Percentiles rank a stretch among this genome's conserved stretches.
These are phyloP conservation scores for Varanus salvator DNA, from an alignment of 2,113 vertebrate species.

Conservation along the genomic window DNA sequence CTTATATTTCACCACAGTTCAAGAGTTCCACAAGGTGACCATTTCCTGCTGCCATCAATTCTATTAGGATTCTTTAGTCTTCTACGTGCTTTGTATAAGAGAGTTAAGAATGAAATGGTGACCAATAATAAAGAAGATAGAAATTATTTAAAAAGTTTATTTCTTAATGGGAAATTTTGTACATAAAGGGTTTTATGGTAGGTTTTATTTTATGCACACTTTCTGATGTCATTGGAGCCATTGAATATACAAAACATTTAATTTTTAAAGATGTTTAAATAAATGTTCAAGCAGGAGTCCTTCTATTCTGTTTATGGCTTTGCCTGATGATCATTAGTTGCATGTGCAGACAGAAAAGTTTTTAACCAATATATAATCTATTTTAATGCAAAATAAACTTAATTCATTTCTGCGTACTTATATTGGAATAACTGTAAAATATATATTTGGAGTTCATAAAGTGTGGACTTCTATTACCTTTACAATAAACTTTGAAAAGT, in stretches of 20 bases:
- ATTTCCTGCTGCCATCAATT: too few species aligned
- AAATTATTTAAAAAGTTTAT: too few species aligned
- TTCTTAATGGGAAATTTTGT: too few species aligned
- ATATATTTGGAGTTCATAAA: not conserved
- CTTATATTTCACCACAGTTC: too few species aligned
- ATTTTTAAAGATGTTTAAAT: not conserved
- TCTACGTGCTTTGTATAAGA: too few species aligned
- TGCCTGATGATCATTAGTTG: not conserved
- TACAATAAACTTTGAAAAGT: not conserved
- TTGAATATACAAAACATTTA: too few species aligned
- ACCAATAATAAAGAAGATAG: too few species aligned
- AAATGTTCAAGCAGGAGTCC: not conserved
- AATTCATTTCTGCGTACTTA: not conserved
- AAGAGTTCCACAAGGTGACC: too few species aligned
- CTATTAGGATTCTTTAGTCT: too few species aligned
- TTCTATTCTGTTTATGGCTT: not conserved
- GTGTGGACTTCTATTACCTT: not conserved
- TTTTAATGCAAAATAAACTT: constrained; percentile 25
- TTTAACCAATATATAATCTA: constrained; percentile 26
- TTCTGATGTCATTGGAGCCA: not conserved
- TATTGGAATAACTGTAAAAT: not conserved
- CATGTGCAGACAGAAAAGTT: not conserved
- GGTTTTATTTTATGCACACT: too few species aligned
- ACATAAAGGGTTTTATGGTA: too few species aligned
- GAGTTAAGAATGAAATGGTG: too few species aligned